Base-by-base conservation (phyloP, 2,797 vertebrate genomes). In the Staurois parvus region DNA sequence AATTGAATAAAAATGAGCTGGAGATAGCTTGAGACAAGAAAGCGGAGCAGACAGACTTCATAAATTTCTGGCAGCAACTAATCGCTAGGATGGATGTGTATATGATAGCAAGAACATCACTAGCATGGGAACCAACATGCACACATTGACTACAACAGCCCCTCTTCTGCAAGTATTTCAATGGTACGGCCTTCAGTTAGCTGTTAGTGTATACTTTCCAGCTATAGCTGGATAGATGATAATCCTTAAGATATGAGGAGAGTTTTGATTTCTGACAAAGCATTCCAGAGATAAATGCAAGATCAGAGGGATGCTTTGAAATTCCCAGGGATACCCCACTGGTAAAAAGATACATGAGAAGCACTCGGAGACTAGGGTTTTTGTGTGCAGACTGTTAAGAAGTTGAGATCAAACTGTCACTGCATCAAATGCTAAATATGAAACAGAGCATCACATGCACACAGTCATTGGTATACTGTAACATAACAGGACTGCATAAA, bases 231-330 rank as follows among this genome's bases (percentile, higher is more conserved):
- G 90, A 89, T 91, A 95, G 91, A 93, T 93, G 95, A 96, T 99
- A 99, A 99, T 97, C 96, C 97, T 95, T 94, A 97, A 97, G 97
- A 99, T 98, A 99, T 95, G 96, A 97, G 96, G 96, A 98, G 97
- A 92, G 91, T 94, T 96, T 95, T 95, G 97, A 98, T 96, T 96
- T 96, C 96, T 98, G 96, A 98, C 97, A 97, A 93, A 95, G 95
- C 97, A 99, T 99, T 99, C 98, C 97, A 97, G 94, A 99, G 98
- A 99, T 99, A 99, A 99, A 97, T 93, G 92, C 89, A 91, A 93
- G 95, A 97, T 97, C 96, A 97, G 95, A 97, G 95, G 95, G 94
- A 96, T 94, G 95, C 95, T 90, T 95, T 94, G 94, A 96, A 97
- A 97, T 96, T 96, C 95, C 94, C 94, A 95, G 93, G 95, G 95